Percentiles rank a stretch among this genome's conserved stretches.
Conservation (phyloP, 2,797 vertebrate species). For the Ceyx erithaca region DNA sequence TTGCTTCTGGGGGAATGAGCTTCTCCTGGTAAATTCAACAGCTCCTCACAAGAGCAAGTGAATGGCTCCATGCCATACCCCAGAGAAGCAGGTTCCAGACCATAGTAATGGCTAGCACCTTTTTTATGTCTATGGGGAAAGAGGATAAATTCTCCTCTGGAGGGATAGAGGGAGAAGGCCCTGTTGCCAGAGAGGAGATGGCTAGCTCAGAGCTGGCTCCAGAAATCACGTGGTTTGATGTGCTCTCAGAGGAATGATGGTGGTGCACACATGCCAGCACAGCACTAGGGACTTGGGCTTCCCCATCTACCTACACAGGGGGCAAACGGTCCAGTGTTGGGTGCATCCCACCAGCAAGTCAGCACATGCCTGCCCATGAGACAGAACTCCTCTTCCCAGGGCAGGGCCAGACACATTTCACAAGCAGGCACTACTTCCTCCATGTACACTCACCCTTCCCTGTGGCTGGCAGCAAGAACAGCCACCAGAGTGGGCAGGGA, state of each 20-base stretch:
- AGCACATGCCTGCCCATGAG: fast-evolving
- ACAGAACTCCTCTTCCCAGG: background rate
- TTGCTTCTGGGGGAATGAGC: fast-evolving
- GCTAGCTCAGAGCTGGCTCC: background rate
- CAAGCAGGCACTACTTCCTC: background rate
- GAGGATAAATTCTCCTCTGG: background rate
- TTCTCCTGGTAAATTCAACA: background rate
- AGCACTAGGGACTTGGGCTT: background rate
- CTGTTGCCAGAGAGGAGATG: background rate
- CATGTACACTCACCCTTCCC: background rate
- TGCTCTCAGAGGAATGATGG: background rate
- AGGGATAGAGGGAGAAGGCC: background rate
- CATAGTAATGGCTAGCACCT: background rate
- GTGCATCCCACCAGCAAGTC: background rate
- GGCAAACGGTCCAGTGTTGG: background rate
- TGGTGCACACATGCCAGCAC: background rate
- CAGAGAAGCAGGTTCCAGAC: background rate
- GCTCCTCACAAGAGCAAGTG: background rate
- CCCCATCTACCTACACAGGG: background rate
- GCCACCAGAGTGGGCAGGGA: background rate
- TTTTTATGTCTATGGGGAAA: background rate
- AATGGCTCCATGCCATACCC: background rate
- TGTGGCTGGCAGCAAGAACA: background rate
- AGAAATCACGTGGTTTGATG: fast-evolving
- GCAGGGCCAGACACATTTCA: background rate